These are phyloP conservation scores for Colletes collaris DNA, from an alignment of 2,888 invertebrate species.

Conservation along the genomic window DNA sequence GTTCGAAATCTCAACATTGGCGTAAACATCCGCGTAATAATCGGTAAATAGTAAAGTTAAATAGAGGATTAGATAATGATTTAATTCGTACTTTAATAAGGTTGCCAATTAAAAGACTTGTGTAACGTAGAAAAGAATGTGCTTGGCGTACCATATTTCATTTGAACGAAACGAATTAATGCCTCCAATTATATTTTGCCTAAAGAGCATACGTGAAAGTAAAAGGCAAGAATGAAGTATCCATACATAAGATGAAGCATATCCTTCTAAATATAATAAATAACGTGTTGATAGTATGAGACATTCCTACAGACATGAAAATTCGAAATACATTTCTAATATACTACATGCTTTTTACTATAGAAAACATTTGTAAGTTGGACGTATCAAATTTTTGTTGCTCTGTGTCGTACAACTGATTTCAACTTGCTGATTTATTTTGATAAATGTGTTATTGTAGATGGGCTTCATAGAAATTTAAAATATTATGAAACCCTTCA, in stretches of 20 bases:
- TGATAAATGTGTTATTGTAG: slow-evolving; percentile 82
- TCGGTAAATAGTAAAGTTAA: too few species aligned
- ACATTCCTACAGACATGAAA: slow-evolving; percentile 42
- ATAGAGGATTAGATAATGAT: too few species aligned
- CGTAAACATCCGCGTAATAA: too few species aligned
- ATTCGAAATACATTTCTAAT: slow-evolving; percentile 42
- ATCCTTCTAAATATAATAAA: slow-evolving; percentile 11
- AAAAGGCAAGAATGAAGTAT: background rate
- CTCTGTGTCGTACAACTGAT: background rate
- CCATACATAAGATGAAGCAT: slow-evolving; percentile 14
- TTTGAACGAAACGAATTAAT: too few species aligned
- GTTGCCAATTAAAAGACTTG: too few species aligned
- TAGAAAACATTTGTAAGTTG: slow-evolving; percentile 57
- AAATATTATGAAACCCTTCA: slow-evolving; percentile 93
- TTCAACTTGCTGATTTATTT: slow-evolving; percentile 19
- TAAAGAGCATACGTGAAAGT: background rate
- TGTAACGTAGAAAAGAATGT: too few species aligned
- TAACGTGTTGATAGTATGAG: slow-evolving; percentile 13
- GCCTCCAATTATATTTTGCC: background rate
- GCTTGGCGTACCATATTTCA: too few species aligned
- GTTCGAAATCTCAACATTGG: too few species aligned
- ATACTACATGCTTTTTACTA: slow-evolving; percentile 34
- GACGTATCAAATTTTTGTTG: slow-evolving; percentile 4
- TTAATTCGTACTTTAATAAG: too few species aligned
- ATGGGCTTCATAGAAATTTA: slow-evolving; percentile 89